These are phyloP conservation scores for Drosophila mettleri DNA, from an alignment of 2,888 invertebrate genomes.

Conservation along the genomic window DNA sequence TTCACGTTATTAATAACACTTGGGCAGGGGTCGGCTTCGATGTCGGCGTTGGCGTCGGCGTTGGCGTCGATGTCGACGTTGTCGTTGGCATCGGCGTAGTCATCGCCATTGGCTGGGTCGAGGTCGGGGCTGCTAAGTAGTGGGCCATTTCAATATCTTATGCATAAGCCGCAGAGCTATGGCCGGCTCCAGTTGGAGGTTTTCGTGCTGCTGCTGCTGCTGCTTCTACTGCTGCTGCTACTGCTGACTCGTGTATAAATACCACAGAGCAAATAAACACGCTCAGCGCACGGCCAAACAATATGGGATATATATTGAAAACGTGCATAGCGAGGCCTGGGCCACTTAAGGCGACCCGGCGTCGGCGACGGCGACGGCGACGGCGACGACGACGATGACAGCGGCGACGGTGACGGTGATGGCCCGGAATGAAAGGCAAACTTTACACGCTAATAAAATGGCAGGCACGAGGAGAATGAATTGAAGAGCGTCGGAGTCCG, in stretches of 20 bases:
- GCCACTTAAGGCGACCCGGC: slow-evolving; percentile 70
- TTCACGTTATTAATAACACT: slow-evolving; percentile 71
- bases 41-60: neutral
- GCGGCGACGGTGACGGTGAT: slow-evolving; percentile 20
- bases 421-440: slow-evolving; percentile 69
- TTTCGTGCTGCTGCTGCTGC: slow-evolving; percentile 11
- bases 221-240: slow-evolving; percentile 3
- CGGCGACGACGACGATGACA: slow-evolving; percentile 19
- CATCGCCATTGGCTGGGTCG: slow-evolving; percentile 1
- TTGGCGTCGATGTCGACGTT: neutral
- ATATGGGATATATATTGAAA: slow-evolving; percentile 78
- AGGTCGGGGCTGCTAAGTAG: slow-evolving; percentile 49
- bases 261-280: slow-evolving; percentile 75
- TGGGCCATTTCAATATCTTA: slow-evolving; percentile 72
- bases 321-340: slow-evolving; percentile 62
- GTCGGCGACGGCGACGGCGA: neutral
- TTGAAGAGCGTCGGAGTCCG: neutral
- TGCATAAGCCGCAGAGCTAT: slow-evolving; percentile 65
- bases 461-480: slow-evolving; percentile 32
- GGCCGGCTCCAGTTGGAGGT: slow-evolving; percentile 24
- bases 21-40: slow-evolving; percentile 19
- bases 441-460: slow-evolving; percentile 76
- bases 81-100: neutral
- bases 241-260: slow-evolving; percentile 59
- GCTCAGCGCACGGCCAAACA: slow-evolving; percentile 73